phyloP scores from a whole-genome alignment of 2,113 vertebrate species.

The Apodemus sylvaticus region DNA sequence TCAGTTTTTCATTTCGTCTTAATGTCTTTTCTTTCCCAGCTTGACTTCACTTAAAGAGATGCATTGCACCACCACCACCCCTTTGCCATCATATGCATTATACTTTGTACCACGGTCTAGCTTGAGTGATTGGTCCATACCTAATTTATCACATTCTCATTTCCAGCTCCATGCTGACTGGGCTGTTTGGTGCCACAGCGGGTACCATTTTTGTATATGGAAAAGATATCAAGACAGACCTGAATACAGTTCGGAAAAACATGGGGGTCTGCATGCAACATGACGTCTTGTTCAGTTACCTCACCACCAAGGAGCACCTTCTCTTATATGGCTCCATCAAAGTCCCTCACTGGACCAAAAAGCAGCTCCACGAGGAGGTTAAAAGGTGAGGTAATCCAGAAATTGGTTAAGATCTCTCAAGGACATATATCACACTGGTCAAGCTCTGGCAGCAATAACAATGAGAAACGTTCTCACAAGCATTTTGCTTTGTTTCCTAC shows the following conservation, averaged over 20 bases:
- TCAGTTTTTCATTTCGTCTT: not conserved
- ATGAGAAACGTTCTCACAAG: not conserved
- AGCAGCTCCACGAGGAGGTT: slow-evolving; percentile 91
- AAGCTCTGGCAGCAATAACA: not conserved
- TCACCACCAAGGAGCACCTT: slow-evolving; percentile 95
- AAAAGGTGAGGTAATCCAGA: slow-evolving; percentile 85
- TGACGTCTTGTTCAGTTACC: slow-evolving; percentile 94
- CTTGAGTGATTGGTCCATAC: not conserved
- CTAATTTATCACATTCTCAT: not conserved
- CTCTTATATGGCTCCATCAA: slow-evolving; percentile 96
- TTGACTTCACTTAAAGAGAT: not conserved
- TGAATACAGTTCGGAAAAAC: slow-evolving; percentile 88
- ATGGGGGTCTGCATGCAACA: slow-evolving; percentile 99
- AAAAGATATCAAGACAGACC: slow-evolving; percentile 90
- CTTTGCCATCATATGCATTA: not conserved
- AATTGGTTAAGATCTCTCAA: not conserved
- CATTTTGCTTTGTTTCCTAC: not conserved
- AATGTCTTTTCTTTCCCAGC: slow-evolving; percentile 29
- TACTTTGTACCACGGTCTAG: not conserved
- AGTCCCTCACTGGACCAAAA: slow-evolving; percentile 91
- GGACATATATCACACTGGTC: not conserved
- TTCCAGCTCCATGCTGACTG: slow-evolving; percentile 95
- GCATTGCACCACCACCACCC: not conserved
- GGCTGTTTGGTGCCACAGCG: slow-evolving; percentile 91
- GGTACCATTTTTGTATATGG: slow-evolving; percentile 94